These are phyloP conservation scores for Erethizon dorsatum DNA, from an alignment of 2,797 vertebrate genomes.

Conservation along the genomic window DNA sequence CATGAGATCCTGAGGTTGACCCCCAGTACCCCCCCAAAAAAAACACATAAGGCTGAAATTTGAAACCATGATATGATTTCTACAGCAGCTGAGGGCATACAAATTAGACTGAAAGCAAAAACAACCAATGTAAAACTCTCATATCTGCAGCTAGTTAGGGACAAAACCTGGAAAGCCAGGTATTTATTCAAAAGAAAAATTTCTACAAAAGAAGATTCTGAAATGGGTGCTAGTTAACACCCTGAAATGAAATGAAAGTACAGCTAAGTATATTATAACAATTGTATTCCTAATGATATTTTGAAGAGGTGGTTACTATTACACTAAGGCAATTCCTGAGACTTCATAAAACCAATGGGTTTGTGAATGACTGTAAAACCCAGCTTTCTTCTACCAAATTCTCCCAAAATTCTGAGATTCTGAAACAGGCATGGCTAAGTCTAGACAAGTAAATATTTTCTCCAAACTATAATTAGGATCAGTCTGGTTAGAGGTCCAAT, in stretches of 20 bases:
- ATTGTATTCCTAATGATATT: not conserved
- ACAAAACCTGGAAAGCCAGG: not conserved
- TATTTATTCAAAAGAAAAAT: not conserved
- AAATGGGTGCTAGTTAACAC: constrained; percentile 15
- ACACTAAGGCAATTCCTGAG: not conserved
- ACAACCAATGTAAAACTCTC: not conserved
- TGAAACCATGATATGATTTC: not conserved
- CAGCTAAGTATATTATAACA: not conserved
- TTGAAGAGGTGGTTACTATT: not conserved
- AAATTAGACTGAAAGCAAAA: not conserved
- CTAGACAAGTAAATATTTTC: not conserved
- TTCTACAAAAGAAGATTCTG: not conserved
- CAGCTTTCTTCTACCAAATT: not conserved
- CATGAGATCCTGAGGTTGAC: too few species aligned
- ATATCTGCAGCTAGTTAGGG: not conserved
- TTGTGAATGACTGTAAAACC: not conserved
- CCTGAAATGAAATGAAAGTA: not conserved
- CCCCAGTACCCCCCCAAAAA: too few species aligned
- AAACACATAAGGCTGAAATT: not conserved
- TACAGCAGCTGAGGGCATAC: not conserved
- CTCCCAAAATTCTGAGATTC: not conserved
- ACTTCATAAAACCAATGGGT: not conserved
- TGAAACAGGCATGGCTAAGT: not conserved
- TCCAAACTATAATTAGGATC: not conserved
- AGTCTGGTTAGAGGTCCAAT: not conserved